Evolutionary conservation across 2,797 vertebrate species (phyloP).

Genomic region (Acanthornis magna): DNA sequence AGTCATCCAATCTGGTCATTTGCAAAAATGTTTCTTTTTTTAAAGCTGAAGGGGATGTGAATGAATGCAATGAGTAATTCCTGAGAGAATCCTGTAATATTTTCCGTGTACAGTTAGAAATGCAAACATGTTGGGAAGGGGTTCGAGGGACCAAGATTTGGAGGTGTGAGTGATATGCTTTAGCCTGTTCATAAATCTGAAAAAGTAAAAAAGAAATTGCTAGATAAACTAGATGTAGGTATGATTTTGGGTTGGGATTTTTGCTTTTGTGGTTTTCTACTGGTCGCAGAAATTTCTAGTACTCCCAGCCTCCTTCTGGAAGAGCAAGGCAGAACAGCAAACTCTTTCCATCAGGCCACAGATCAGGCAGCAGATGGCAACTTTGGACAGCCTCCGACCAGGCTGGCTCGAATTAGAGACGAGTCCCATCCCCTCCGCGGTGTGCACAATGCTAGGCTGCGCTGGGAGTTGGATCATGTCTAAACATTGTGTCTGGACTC

Average conservation of each 20-base stretch:
- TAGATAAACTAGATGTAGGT: not conserved
- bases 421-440: not conserved
- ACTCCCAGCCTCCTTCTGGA: not conserved
- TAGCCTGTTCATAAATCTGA: not conserved
- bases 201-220: not conserved
- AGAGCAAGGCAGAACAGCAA: not conserved
- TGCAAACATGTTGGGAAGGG: not conserved
- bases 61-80: not conserved
- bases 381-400: constrained; percentile 18
- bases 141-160: not conserved
- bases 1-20: not conserved
- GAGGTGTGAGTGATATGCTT: not conserved
- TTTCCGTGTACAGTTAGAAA: not conserved
- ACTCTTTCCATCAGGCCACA: not conserved
- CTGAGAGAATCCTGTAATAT: not conserved
- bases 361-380: constrained; percentile 54
- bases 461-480: constrained; percentile 26
- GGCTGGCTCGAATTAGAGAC: constrained; percentile 16
- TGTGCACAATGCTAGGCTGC: constrained; percentile 7
- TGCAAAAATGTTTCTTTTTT: not conserved
- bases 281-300: not conserved
- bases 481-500: constrained; percentile 48
- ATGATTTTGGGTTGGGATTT: not conserved
- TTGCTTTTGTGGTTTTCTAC: not conserved
- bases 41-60: not conserved